phyloP scores from a whole-genome alignment of 2,113 vertebrate genomes.

The Mustela lutreola region DNA sequence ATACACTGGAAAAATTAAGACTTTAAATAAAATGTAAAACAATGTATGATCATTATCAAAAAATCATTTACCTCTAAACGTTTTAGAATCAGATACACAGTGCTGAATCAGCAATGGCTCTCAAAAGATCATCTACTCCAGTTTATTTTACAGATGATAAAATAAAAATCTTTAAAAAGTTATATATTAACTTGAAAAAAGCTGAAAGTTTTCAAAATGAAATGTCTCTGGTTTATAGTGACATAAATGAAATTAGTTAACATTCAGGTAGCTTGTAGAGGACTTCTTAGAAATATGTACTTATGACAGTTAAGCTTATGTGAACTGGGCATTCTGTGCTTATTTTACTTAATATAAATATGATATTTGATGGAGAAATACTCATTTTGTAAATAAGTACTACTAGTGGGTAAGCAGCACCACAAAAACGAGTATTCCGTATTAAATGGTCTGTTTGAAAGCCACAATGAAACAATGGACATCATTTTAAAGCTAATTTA shows the following conservation, averaged over 20 bases:
- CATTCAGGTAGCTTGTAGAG: background rate
- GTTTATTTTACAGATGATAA: slow-evolving; percentile 13
- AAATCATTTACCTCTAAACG: background rate
- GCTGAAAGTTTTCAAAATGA: background rate
- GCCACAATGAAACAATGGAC: background rate
- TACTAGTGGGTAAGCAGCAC: background rate
- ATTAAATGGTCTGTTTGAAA: background rate
- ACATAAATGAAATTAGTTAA: background rate
- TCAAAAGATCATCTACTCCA: background rate
- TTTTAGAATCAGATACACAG: background rate
- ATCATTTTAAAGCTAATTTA: background rate
- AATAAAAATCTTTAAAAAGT: background rate
- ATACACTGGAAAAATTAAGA: background rate
- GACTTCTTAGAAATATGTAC: background rate
- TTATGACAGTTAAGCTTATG: background rate
- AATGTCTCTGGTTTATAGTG: background rate
- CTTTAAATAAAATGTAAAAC: background rate
- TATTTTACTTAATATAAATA: slow-evolving; percentile 11
- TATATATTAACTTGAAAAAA: slow-evolving; percentile 2
- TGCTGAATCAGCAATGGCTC: background rate
- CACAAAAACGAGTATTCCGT: background rate
- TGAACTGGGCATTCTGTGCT: background rate
- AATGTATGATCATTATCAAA: background rate
- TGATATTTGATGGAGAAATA: background rate
- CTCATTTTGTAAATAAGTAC: background rate